Percentiles rank a stretch among this genome's conserved stretches.
phyloP scores from a whole-genome alignment of 2,797 vertebrate species.

The Coracias cyanogaster region DNA sequence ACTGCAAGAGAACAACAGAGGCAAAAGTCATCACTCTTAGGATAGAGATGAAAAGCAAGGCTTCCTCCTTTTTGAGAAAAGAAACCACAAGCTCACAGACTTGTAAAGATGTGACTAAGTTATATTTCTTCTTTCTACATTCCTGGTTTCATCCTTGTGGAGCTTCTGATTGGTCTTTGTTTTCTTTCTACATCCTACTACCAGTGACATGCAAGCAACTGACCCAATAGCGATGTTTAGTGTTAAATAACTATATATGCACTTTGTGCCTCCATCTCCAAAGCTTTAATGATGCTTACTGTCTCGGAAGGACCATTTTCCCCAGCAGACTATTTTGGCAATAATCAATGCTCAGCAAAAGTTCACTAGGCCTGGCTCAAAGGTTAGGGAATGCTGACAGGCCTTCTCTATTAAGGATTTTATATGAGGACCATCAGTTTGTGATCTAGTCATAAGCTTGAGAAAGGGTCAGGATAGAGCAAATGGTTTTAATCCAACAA shows the following conservation, averaged over 20 bases:
- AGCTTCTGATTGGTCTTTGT: not conserved
- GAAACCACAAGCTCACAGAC: not conserved
- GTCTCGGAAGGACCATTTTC: not conserved
- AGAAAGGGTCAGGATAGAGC: not conserved
- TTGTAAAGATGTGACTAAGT: not conserved
- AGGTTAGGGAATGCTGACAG: not conserved
- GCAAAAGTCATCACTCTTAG: not conserved
- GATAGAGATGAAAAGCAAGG: not conserved
- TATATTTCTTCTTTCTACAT: not conserved
- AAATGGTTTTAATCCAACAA: not conserved
- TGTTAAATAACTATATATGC: not conserved
- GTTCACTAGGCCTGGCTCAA: not conserved
- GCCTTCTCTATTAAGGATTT: not conserved
- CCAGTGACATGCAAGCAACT: not conserved
- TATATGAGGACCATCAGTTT: not conserved
- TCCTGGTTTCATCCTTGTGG: not conserved
- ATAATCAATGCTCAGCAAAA: not conserved
- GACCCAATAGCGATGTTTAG: not conserved
- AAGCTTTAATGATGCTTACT: not conserved
- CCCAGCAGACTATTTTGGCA: not conserved
- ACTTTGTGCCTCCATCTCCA: not conserved
- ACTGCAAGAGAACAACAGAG: slow-evolving; percentile 77
- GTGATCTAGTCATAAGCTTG: not conserved
- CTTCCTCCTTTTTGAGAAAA: not conserved
- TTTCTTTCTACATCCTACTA: not conserved